Conservation (phyloP, 2,888 invertebrate genomes). For the Caenorhabditis imperialis region DNA sequence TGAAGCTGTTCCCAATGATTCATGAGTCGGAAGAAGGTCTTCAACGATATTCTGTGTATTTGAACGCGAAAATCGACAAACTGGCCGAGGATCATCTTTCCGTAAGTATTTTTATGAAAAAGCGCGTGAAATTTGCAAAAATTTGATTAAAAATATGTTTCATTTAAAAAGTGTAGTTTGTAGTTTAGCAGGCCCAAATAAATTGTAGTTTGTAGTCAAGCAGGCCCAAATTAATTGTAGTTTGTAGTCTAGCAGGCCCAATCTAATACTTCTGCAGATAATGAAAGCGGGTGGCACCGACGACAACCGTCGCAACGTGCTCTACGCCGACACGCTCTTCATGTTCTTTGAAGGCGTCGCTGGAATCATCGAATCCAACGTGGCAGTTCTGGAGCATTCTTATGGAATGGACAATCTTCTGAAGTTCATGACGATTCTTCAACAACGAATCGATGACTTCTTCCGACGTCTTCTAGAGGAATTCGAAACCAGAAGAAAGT, state of each 20-base stretch:
- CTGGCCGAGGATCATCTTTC: conserved; percentile 78
- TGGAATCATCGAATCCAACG: conserved; percentile 87
- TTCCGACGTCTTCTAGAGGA: conserved; percentile 58
- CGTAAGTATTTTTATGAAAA: conserved; percentile 46
- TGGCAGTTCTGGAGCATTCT: conserved; percentile 90
- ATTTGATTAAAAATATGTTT: no score
- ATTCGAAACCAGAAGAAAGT: conserved; percentile 50
- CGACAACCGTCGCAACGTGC: conserved; percentile 85
- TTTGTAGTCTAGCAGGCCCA: conserved; percentile 1
- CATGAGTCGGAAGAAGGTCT: conserved; percentile 93
- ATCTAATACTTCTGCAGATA: conserved; percentile 55
- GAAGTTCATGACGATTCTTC: conserved; percentile 85
- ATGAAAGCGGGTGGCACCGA: conserved; percentile 78
- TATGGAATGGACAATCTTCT: conserved; percentile 87
- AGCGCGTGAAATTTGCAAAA: no score
- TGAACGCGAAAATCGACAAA: conserved; percentile 80
- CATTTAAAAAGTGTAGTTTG: no score
- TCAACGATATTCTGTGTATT: conserved; percentile 88
- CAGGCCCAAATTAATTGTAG: not conserved
- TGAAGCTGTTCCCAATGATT: conserved; percentile 95
- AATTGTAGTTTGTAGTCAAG: conserved; percentile 13
- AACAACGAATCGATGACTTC: conserved; percentile 79
- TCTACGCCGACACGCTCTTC: conserved; percentile 89
- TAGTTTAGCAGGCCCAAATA: not conserved
- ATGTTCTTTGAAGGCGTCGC: conserved; percentile 87